Base-by-base conservation (phyloP, 2,113 vertebrate species). In the Salvelinus fontinalis region DNA sequence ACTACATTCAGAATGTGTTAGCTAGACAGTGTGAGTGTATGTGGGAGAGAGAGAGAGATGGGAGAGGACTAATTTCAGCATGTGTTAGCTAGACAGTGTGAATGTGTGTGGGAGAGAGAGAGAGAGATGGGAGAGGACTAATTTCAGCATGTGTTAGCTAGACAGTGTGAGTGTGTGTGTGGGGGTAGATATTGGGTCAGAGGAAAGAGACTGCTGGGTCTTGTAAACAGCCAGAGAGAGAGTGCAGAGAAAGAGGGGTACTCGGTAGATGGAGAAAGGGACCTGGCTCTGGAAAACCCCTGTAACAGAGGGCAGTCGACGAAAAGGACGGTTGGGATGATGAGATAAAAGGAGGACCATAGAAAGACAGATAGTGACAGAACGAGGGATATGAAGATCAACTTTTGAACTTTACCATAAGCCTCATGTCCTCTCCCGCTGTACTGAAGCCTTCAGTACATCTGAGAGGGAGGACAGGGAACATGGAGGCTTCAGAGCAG, bases 401-500 rank as follows among this genome's bases (percentile, higher is more conserved):
- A 60, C 71, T 60, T 22, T 16, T 49, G 59, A 65, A 66, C 73
- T 74, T 74, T 34, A 22, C 4, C 62, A 18, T 49, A 44, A 66
- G 44, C 64, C 66, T 49, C 44, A 27, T 48, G 48, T 67, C 59
- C 4, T 59, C 29, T 26, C 31, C 24, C 14, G n/a, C 34, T 9
- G 39, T 44, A 44, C 39, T 0, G 39, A 44, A 26, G 11, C n/a
- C 3, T 9, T 31, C 39, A 57, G 29, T 26, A 44, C 44, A 67
- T 74, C 18, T 57, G 44, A 18, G 54, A 57, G 54, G 54, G 54
- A 57, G 54, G 18, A 20, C 13, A 20, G 54, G 54, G 14, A 26
- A 24, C 22, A 9, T 44, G 59, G 51, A 79, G 31, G 60, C 73
- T 22, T 67, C n/a, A 71, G 34, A 62, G 34, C 78, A 14, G 78